phyloP scores from a whole-genome alignment of 2,113 vertebrate species.

The Collichthys lucidus region DNA sequence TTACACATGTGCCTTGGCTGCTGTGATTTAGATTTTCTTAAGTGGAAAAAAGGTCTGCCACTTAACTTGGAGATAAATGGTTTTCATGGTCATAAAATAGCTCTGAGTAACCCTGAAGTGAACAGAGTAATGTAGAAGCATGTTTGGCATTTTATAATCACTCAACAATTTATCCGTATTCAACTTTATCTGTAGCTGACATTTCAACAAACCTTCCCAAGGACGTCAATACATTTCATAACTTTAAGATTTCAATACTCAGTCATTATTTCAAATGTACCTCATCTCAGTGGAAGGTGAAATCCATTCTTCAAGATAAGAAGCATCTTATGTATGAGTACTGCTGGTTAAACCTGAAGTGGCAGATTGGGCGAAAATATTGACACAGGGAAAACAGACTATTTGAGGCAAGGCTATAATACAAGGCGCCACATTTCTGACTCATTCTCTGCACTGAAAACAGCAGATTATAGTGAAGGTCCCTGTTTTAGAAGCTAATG shows the following conservation, averaged over 20 bases:
- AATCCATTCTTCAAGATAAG: neutral
- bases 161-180: neutral
- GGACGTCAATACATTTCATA: neutral
- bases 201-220: neutral
- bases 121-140: neutral
- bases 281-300: neutral
- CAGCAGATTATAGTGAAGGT: neutral
- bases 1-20: neutral
- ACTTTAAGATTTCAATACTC: neutral
- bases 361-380: conserved; percentile 12
- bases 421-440: neutral
- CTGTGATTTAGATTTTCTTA: neutral
- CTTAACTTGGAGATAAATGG: neutral
- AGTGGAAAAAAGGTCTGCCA: neutral
- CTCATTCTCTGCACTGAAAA: neutral
- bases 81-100: neutral
- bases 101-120: neutral
- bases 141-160: conserved; percentile 1
- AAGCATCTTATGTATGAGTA: neutral
- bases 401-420: neutral
- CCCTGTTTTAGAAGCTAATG: conserved; percentile 8
- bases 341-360: neutral
- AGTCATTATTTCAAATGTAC: neutral
- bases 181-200: neutral
- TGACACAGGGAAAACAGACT: neutral